Evolutionary conservation across 35 echinoderm and acorn worm species (phyloP).

Genomic region (Heliocidaris tuberculata): DNA sequence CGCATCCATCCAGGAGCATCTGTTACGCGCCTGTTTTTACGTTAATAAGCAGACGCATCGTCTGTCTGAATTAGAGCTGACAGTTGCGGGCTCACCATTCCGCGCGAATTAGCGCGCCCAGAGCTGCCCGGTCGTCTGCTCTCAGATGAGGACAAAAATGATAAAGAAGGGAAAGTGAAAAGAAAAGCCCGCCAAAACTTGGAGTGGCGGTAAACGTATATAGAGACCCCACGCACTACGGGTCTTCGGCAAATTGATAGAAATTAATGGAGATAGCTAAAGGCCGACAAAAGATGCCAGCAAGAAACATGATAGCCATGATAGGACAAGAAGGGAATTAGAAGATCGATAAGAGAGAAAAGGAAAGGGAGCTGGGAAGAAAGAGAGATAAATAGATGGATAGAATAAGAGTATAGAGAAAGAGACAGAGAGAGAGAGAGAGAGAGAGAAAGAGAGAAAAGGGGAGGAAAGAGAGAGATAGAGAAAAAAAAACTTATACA

Average conservation of each 20-base stretch:
- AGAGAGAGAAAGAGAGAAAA: neutral
- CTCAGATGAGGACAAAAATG: neutral
- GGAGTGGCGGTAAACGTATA: neutral
- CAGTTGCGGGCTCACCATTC: constrained; percentile 44
- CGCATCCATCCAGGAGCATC: constrained; percentile 15
- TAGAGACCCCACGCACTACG: neutral
- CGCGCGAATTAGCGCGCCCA: constrained; percentile 43
- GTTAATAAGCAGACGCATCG: constrained; percentile 38
- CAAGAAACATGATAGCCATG: neutral
- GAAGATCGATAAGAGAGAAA: neutral
- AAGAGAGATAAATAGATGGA: neutral
- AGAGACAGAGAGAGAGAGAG: neutral
- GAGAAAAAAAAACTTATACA: neutral
- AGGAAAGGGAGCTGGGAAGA: neutral
- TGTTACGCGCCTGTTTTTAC: constrained; percentile 48
- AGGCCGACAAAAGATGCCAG: constrained; percentile 14
- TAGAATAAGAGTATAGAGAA: neutral
- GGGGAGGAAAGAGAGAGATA: neutral
- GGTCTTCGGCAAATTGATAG: neutral
- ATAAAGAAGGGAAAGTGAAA: neutral
- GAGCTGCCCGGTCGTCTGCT: constrained; percentile 34
- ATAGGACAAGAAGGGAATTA: neutral
- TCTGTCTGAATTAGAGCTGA: constrained; percentile 17
- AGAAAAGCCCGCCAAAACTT: neutral
- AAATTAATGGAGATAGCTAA: constrained; percentile 18